phyloP scores from a whole-genome alignment of 2,888 invertebrate species.

The Eristalis intricaria region DNA sequence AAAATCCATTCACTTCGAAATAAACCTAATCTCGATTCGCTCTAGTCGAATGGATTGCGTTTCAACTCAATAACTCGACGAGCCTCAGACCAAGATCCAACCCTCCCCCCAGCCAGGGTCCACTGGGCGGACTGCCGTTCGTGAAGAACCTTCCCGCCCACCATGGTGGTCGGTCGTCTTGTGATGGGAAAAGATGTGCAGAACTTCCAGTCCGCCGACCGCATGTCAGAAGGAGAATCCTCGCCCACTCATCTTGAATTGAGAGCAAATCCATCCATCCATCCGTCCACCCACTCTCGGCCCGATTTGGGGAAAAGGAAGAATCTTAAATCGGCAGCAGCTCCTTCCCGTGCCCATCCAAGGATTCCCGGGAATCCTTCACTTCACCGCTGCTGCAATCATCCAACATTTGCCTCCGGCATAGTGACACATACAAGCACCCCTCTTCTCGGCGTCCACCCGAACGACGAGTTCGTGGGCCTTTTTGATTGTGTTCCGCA shows the following conservation, averaged over 20 bases:
- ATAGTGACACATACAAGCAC: constrained; percentile 49
- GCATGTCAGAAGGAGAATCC: neutral
- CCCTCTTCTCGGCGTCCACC: constrained; percentile 4
- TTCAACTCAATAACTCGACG: neutral
- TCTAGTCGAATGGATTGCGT: neutral
- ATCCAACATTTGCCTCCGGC: constrained; percentile 40
- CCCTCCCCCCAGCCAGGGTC: neutral
- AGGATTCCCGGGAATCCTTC: neutral
- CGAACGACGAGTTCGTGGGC: constrained; percentile 4
- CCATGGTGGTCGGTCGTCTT: neutral
- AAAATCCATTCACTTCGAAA: neutral
- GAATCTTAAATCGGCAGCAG: constrained; percentile 1
- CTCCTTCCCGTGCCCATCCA: neutral
- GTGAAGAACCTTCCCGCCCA: neutral
- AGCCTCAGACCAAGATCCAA: neutral
- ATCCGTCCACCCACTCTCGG: neutral
- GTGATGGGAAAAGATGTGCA: neutral
- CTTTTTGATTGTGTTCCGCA: constrained; percentile 30
- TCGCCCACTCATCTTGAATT: neutral
- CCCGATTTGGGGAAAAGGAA: neutral
- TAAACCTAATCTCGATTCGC: neutral
- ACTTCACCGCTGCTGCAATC: constrained; percentile 15
- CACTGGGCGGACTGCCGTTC: neutral
- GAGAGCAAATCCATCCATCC: constrained; percentile 6
- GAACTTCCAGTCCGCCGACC: neutral